Percentiles rank a stretch among this genome's conserved stretches.
Evolutionary conservation across 2,888 invertebrate genomes (phyloP).

Genomic region (Eustalomyia histrio): DNA sequence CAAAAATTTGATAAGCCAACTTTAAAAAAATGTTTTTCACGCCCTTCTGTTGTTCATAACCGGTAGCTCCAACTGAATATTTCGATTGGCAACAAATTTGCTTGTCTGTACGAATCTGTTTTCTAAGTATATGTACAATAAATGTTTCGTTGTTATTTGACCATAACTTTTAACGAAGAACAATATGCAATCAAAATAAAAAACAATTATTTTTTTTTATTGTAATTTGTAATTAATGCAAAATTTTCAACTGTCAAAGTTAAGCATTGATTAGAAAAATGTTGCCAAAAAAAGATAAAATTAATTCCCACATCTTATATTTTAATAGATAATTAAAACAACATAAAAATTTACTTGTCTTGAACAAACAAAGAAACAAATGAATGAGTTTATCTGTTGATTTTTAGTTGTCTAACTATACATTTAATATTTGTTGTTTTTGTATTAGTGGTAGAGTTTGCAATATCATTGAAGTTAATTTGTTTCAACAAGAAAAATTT

Average conservation of each 20-base stretch:
- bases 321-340: constrained; percentile 38
- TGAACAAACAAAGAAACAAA: constrained; percentile 21
- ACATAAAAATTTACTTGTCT: constrained; percentile 18
- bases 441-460: constrained; percentile 17
- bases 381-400: constrained; percentile 12
- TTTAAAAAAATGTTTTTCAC: no score
- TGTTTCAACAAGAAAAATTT: constrained; percentile 51
- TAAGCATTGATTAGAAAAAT: constrained; percentile 41
- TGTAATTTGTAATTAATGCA: constrained; percentile 34
- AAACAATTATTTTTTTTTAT: constrained; percentile 38
- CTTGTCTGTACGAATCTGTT: no score
- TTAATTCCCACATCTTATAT: constrained; percentile 52
- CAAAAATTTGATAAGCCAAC: no score
- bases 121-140: neutral
- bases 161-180: neutral
- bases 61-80: no score
- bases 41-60: no score
- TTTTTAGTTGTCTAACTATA: neutral
- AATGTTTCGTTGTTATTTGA: constrained; percentile 6
- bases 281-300: constrained; percentile 31
- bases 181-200: constrained; percentile 3
- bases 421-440: neutral
- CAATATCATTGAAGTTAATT: constrained; percentile 56
- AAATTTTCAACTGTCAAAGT: constrained; percentile 47
- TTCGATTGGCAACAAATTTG: no score